Base-by-base conservation (phyloP, 2,888 invertebrate genomes). In the Chrysina gloriosa region DNA sequence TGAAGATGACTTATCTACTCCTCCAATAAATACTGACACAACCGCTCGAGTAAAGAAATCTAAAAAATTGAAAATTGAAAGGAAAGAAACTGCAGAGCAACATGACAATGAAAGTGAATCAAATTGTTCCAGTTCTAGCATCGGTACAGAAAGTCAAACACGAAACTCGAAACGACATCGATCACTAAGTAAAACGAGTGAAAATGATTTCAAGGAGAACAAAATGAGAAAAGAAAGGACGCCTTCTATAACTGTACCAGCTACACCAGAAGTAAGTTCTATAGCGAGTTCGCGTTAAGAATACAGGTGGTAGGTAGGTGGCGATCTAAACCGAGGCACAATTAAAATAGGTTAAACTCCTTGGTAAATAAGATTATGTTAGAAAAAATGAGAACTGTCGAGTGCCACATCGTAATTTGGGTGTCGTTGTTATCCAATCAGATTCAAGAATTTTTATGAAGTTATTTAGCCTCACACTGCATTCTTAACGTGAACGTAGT, bases 131-230 rank as follows among this genome's bases (percentile, higher is more conserved):
- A 48, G 39, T 25, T 19, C 16, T 9, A 19, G 27, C 29, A 16
- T 21, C 7, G 27, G 61, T 27, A 61, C 5, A 31, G 14, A 23
- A 14, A 39, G 45, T 52, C 4, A 45, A 56, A 48, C 9, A 25
- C 14, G 50, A n/a, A 50, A 34, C 14, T 50, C 36, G 3, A 19
- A 36, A 4, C 16, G 29, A 2, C 39, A 34, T 23, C 42, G 48
- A 11, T 31, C 34, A 7, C 25, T 5, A 31, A 56, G 63, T 25
- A 36, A 29, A 21, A 36, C 66, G 3, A 68, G 63, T 42, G 67
- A 68, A 23, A 64, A 68, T 34, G 68, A 68, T 47, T 64, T 64
- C 36, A n/a, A 45, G 31, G 39, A 25, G 16, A 39, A 7, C 11
- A 45, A 63, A 23, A 7, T 25, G 11, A n/a, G 14, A 47, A 27